A percentile compares a stretch with the other conserved stretches of the same genome.
phyloP scores from a whole-genome alignment of 2,113 vertebrate genomes.

The Spermophilus dauricus region DNA sequence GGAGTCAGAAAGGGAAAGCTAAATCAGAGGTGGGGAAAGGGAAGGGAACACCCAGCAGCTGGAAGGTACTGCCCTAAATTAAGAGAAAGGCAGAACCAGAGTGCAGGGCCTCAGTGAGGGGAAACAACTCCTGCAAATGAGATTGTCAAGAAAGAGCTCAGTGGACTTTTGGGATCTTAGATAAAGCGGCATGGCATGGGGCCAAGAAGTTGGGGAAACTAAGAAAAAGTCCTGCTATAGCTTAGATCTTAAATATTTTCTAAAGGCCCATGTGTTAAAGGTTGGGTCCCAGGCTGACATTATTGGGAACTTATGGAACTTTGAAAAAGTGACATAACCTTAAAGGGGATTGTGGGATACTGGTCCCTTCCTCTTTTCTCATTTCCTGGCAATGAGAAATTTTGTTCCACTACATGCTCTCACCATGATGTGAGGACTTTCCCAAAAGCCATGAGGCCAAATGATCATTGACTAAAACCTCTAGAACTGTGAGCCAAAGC shows the following conservation, averaged over 20 bases:
- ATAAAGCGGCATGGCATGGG: background rate
- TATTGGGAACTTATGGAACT: background rate
- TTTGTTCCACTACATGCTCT: background rate
- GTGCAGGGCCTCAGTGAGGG: background rate
- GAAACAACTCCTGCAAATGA: background rate
- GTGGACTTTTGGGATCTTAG: background rate
- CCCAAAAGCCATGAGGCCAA: background rate
- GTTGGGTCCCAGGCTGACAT: background rate
- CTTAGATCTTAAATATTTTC: background rate
- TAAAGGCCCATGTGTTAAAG: background rate
- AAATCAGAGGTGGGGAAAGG: background rate
- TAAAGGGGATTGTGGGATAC: background rate
- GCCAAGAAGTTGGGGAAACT: background rate
- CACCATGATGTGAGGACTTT: background rate
- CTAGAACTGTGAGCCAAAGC: background rate
- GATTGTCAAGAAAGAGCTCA: background rate
- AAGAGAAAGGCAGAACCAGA: background rate
- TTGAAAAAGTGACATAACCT: background rate
- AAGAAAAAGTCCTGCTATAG: background rate
- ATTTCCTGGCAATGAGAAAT: background rate
- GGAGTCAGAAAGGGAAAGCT: background rate
- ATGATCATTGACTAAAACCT: background rate
- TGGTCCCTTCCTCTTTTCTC: background rate
- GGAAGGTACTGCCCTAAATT: background rate
- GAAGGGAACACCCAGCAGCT: background rate